Evolutionary conservation across 2,113 vertebrate species (phyloP).

Genomic region (Gymnorhina tibicen): DNA sequence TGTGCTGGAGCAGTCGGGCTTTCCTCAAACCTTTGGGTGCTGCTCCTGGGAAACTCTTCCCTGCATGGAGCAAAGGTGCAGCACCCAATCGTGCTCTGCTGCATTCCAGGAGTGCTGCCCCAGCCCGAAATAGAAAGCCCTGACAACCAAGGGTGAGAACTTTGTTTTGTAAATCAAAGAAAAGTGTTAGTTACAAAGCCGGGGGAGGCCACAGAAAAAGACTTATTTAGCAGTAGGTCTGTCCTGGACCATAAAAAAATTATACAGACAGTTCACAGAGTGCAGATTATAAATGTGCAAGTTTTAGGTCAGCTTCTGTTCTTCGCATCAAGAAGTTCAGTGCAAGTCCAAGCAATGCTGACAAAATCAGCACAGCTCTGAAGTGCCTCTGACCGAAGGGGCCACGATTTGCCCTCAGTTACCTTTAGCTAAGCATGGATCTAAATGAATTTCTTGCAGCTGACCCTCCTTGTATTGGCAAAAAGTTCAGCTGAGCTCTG

Average conservation of each 20-base stretch:
- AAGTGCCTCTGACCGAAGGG: not conserved
- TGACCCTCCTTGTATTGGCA: not conserved
- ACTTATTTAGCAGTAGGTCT: not conserved
- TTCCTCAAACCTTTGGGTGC: not conserved
- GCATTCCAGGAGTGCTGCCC: constrained; percentile 14
- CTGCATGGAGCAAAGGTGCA: not conserved
- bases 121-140: not conserved
- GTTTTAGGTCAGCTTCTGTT: not conserved
- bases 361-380: not conserved
- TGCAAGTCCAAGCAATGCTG: not conserved
- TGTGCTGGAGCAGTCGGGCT: not conserved
- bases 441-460: not conserved
- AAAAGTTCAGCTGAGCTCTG: not conserved
- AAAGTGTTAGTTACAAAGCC: not conserved
- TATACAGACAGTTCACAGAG: not conserved
- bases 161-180: not conserved
- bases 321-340: not conserved
- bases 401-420: not conserved
- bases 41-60: not conserved
- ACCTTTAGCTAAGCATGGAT: not conserved
- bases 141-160: not conserved
- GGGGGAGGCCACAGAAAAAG: not conserved
- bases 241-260: not conserved
- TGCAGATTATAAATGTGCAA: not conserved
- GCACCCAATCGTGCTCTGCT: not conserved